Evolutionary conservation across 92 coral and sea anemone species (phyloP).

Genomic region (Parazoanthus darwini): DNA sequence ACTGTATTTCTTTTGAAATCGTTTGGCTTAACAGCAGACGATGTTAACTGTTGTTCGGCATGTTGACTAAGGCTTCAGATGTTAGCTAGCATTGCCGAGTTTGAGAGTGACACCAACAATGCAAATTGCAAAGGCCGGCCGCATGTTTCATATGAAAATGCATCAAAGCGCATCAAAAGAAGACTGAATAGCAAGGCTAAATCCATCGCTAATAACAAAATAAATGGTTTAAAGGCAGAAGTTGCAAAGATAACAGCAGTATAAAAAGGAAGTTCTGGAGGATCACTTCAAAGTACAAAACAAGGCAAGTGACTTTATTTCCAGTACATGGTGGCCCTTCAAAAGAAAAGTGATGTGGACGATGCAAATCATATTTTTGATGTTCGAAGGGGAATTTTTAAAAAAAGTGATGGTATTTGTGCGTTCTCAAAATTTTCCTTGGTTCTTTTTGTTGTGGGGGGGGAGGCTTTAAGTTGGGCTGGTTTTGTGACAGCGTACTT

Average conservation of each 20-base stretch:
- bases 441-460: no score
- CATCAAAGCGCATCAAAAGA: not conserved
- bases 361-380: no score
- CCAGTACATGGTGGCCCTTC: not conserved
- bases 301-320: not conserved
- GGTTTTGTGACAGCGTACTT: no score
- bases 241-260: not conserved
- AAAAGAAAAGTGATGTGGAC: no score
- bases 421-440: no score
- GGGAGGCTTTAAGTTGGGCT: no score
- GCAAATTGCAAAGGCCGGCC: conserved; percentile 12
- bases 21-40: not conserved
- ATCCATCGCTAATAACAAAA: not conserved
- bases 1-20: not conserved
- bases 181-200: not conserved
- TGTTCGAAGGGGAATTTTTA: no score
- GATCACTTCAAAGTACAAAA: conserved; percentile 28
- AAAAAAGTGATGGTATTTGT: no score
- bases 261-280: conserved; percentile 3
- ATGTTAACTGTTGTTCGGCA: conserved; percentile 1
- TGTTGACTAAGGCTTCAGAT: conserved; percentile 14
- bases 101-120: not conserved
- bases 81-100: not conserved
- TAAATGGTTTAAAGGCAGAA: conserved; percentile 15
- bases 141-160: not conserved